Conservation (phyloP, 2,113 vertebrate genomes). For the Crocuta crocuta region DNA sequence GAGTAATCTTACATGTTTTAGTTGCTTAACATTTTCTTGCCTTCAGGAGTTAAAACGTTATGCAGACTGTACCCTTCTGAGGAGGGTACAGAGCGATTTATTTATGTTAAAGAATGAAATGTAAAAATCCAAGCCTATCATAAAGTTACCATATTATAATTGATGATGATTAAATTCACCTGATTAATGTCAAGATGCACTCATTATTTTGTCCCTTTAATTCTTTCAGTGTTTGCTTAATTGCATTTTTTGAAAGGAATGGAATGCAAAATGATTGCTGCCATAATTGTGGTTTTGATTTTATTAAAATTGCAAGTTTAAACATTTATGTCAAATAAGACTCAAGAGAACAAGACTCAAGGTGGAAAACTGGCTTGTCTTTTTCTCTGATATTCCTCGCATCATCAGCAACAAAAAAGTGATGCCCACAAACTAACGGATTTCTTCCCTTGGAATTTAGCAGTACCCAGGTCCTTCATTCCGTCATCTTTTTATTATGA, state of each 20-base stretch:
- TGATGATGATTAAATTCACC: conserved; percentile 22
- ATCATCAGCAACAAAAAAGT: neutral
- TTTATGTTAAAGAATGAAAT: conserved; percentile 33
- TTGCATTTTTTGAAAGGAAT: conserved; percentile 33
- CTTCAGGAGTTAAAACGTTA: conserved; percentile 19
- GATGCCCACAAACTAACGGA: neutral
- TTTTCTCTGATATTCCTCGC: neutral
- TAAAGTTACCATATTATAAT: neutral
- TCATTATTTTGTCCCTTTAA: conserved; percentile 33
- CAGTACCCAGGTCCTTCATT: neutral
- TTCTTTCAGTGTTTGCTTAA: conserved; percentile 48
- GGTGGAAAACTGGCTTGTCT: neutral
- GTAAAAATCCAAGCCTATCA: neutral
- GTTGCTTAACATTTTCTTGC: conserved; percentile 39
- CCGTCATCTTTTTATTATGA: neutral
- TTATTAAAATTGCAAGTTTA: conserved; percentile 14
- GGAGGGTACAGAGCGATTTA: conserved; percentile 24
- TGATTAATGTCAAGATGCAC: neutral
- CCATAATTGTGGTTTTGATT: neutral
- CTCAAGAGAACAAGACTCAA: neutral
- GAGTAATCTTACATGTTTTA: neutral
- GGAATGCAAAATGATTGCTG: neutral
- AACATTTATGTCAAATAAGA: neutral
- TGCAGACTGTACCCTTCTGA: neutral
- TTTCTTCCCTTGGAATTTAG: neutral